Evolutionary conservation across 2,113 vertebrate species (phyloP), one percentile per base, ranked within the genome.

Genomic region (Thinocorus orbignyianus): DNA sequence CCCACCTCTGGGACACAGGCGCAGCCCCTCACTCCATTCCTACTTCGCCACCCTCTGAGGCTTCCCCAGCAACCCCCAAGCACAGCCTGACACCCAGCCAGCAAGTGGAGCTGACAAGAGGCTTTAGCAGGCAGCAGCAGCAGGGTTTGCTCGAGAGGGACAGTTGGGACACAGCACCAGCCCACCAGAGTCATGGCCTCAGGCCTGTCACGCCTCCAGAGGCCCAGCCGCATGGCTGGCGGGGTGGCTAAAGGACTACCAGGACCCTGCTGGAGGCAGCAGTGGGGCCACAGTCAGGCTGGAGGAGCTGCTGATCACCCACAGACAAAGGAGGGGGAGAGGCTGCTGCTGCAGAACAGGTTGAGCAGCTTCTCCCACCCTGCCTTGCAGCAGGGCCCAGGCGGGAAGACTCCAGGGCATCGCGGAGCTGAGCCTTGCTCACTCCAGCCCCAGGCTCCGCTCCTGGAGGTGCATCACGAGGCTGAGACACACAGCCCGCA

Each of bases 401-500:
- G 17, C 33, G 28, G 35, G 33, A 85, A 49, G 6, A 2, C 60
- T 85, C 48, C 73, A 42, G 68, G 72, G n/a, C 23, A 10, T 42
- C 1, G 24, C 2, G 1, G 49, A 51, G 58, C 72, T 2, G 13
- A 86, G 69, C 37, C 62, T 51, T 3, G 8, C 33, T 84, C 61
- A 11, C 57, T 42, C 48, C 52, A 55, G 82, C 61, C 17, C 72
- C 5, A 16, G 60, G 77, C 60, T 33, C 58, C 0, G 5, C 54
- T 83, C 64, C 60, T 0, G 0, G 19, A 46, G 55, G 55, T 20
- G 55, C 1, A 2, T 42, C 16, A 3, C 0, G 1, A 13, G 13
- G 28, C 66, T 13, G 23, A 1, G 9, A 19, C 5, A 3, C 24
- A 4, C 17, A 23, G 9, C 69, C 28, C 1, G 1, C 17, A 12